phyloP scores from a whole-genome alignment of 2,113 vertebrate species.

The Speoplatyrhinus poulsoni region DNA sequence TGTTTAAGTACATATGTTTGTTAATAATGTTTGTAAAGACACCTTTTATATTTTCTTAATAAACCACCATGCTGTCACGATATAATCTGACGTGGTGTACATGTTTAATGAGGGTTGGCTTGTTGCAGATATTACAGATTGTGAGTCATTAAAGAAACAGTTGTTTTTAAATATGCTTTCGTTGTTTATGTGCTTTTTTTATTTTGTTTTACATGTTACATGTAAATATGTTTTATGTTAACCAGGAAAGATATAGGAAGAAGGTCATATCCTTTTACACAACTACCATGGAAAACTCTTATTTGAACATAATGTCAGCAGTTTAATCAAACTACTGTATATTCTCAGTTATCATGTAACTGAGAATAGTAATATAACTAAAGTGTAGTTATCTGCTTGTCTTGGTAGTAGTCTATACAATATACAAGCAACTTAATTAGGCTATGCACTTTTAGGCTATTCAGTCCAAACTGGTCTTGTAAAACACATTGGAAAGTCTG shows the following conservation, averaged over 20 bases:
- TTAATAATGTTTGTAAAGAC: conserved; percentile 38
- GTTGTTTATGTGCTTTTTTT: not conserved
- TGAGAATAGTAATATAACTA: too few species aligned
- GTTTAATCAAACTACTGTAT: not conserved
- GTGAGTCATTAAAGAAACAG: conserved; percentile 51
- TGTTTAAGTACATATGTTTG: conserved; percentile 19
- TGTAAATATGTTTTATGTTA: not conserved
- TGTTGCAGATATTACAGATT: conserved; percentile 29
- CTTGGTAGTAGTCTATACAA: too few species aligned
- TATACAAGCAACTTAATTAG: too few species aligned
- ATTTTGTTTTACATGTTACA: not conserved
- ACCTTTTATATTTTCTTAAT: conserved; percentile 29
- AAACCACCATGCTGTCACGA: conserved; percentile 21
- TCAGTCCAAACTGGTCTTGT: too few species aligned
- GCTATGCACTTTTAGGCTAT: too few species aligned
- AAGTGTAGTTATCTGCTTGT: too few species aligned
- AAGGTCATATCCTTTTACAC: too few species aligned
- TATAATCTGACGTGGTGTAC: conserved; percentile 18
- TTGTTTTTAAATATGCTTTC: not conserved
- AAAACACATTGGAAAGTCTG: too few species aligned
- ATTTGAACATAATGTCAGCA: too few species aligned
- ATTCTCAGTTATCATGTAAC: too few species aligned
- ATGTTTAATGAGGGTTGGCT: conserved; percentile 25
- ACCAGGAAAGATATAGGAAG: not conserved
- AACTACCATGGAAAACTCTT: not conserved